Conservation (phyloP, 2,797 vertebrate species). For the Lophius americanus region DNA sequence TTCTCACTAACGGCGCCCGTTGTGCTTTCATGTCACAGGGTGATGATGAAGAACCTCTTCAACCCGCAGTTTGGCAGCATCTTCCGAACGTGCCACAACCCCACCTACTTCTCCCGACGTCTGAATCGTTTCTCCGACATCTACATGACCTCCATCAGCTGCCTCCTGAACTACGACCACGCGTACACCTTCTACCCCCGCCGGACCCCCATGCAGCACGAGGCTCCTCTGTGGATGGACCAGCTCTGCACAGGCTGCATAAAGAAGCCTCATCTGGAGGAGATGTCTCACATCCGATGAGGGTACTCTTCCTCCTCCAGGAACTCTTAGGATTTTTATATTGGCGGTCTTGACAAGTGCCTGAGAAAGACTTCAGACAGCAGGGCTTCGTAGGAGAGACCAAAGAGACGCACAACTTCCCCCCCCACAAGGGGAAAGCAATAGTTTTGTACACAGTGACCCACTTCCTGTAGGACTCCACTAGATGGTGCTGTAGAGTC, state of each 20-base stretch:
- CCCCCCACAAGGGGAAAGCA: not conserved
- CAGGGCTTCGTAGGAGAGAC: constrained; percentile 25
- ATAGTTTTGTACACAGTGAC: constrained; percentile 10
- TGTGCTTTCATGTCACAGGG: constrained; percentile 59
- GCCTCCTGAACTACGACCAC: constrained; percentile 86
- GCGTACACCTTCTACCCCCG: constrained; percentile 86
- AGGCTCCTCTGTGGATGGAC: constrained; percentile 89
- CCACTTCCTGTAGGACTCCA: constrained; percentile 25
- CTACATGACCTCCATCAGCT: constrained; percentile 88
- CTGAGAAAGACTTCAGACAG: constrained; percentile 26
- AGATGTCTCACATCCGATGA: constrained; percentile 87
- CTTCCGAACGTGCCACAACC: constrained; percentile 88
- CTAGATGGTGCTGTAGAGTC: constrained; percentile 48
- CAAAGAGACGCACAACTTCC: constrained; percentile 18
- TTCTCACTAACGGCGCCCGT: not conserved
- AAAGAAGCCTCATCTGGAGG: constrained; percentile 85
- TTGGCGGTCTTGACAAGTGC: constrained; percentile 34
- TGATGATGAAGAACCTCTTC: constrained; percentile 87
- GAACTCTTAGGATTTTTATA: constrained; percentile 37
- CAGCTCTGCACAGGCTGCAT: constrained; percentile 89
- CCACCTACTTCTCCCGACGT: constrained; percentile 88
- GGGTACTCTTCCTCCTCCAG: constrained; percentile 18
- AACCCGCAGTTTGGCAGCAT: constrained; percentile 90
- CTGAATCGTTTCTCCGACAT: constrained; percentile 87
- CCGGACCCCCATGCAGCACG: constrained; percentile 87